These are phyloP conservation scores for Amniataba percoides DNA, from an alignment of 2,797 vertebrate genomes.

Conservation along the genomic window DNA sequence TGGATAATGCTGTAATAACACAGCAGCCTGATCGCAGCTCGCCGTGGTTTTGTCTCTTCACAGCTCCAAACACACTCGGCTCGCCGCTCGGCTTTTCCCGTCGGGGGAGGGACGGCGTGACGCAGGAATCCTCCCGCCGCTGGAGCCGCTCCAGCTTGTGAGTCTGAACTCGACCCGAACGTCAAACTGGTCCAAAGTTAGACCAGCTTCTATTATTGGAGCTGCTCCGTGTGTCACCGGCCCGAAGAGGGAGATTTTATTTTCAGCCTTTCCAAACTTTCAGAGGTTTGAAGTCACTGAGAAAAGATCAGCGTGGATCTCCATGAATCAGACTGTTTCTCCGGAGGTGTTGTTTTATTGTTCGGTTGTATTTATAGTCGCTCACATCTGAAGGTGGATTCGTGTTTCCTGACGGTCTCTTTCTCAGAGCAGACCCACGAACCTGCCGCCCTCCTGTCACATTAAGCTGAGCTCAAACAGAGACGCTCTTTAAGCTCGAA, in stretches of 20 bases:
- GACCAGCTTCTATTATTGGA: conserved; percentile 62
- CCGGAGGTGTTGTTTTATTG: background rate
- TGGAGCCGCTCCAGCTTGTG: conserved; percentile 34
- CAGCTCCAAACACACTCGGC: conserved; percentile 63
- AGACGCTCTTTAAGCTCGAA: conserved; percentile 5
- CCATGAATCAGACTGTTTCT: background rate
- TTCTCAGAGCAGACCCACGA: background rate
- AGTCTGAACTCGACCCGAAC: conserved; percentile 22
- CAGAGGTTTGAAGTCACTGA: background rate
- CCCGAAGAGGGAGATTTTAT: conserved; percentile 5
- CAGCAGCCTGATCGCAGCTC: conserved; percentile 61
- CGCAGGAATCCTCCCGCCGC: conserved; percentile 62
- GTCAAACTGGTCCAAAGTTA: conserved; percentile 58
- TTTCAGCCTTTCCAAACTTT: conserved; percentile 49
- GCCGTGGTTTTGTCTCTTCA: conserved; percentile 69
- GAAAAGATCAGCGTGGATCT: too few relatives aligned
- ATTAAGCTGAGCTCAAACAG: too few relatives aligned
- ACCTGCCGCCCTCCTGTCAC: background rate
- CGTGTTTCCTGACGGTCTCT: too few relatives aligned
- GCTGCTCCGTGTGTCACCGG: conserved; percentile 39
- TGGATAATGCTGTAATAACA: conserved; percentile 82
- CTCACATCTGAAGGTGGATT: background rate
- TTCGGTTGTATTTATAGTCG: background rate
- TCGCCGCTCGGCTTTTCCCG: conserved; percentile 62
- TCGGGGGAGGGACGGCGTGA: conserved; percentile 62